Evolutionary conservation across 2,888 invertebrate species (phyloP), one percentile per base, ranked within the genome.

Genomic region (Oscheius sp.): DNA sequence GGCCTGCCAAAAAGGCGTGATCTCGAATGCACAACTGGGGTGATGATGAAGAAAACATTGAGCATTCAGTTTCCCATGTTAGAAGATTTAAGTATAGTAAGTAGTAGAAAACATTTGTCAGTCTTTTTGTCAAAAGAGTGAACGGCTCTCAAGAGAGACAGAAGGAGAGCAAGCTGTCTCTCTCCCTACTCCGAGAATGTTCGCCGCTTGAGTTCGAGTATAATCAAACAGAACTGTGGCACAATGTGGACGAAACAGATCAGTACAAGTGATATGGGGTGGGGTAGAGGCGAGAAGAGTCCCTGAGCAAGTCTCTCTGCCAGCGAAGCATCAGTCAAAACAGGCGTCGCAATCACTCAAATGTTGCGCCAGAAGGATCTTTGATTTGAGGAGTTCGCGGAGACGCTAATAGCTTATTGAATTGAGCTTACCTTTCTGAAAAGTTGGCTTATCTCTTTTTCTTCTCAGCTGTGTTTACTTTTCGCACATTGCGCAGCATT

Each of bases 311-410:
- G 63, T 11, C 7, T 47, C 42, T 42, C 42, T 21, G 21, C 21
- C 21, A 42, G 42, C 42, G 42, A 29, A 37, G 4, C 63, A 63
- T 63, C 63, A 4, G 48, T 63, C 63, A 48, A 48, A 47, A 47
- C 63, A 63, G 63, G 63, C 63, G 63, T 47, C n/a, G 63, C 47
- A 37, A 63, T 63, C 63, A 63, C 48, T 63, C 63, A 63, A 63
- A 63, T 60, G 60, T 60, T 35, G 62, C 13, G 62, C 13, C n/a
- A 13, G 62, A 42, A 42, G 37, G 42, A 42, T 42, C 42, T 42
- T 42, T 42, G 42, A 3, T 42, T 42, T 42, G 42, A 42, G 42
- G 7, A 7, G 42, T 5, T 42, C 7, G 42, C 3, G 42, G 7
- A 42, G 42, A 7, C 42, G 3, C 42, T 42, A 42, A 42, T 5